Conservation (phyloP, 1,140 invertebrate genomes). For the Zaprionus capensis region DNA sequence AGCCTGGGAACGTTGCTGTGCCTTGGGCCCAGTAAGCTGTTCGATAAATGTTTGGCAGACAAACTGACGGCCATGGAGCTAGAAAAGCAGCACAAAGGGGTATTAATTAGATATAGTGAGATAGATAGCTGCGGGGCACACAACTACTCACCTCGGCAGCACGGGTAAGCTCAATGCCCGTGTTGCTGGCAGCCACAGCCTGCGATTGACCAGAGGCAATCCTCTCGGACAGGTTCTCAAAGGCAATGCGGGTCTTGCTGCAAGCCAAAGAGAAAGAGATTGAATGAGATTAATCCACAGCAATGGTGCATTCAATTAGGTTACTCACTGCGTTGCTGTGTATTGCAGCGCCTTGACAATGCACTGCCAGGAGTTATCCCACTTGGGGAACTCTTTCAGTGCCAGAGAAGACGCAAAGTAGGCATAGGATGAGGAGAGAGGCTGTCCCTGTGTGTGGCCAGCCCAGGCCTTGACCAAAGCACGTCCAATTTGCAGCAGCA, state of each 20-base stretch:
- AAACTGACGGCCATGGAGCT: conserved; percentile 90
- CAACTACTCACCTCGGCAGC: conserved; percentile 87
- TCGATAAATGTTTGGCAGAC: conserved; percentile 87
- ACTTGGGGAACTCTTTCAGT: conserved; percentile 85
- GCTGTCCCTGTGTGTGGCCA: conserved; percentile 85
- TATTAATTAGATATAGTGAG: background rate
- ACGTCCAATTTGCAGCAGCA: conserved; percentile 94
- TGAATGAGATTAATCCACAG: background rate
- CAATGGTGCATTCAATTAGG: background rate
- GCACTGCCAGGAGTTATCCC: conserved; percentile 87
- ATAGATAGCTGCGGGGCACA: background rate
- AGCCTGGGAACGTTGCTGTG: conserved; percentile 77
- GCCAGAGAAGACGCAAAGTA: conserved; percentile 86
- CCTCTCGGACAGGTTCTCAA: conserved; percentile 88
- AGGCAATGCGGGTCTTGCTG: conserved; percentile 89
- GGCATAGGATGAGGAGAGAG: conserved; percentile 87
- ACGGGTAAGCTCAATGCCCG: conserved; percentile 90
- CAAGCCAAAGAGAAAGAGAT: conserved; percentile 48
- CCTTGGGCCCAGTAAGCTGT: conserved; percentile 85
- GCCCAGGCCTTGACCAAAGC: conserved; percentile 91
- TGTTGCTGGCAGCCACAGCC: conserved; percentile 94
- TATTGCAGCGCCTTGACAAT: conserved; percentile 88
- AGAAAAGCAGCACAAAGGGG: background rate
- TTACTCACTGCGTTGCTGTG: conserved; percentile 89
- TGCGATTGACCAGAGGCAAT: conserved; percentile 87